Evolutionary conservation across 2,888 invertebrate genomes (phyloP), one percentile per base, ranked within the genome.

Genomic region (Plebejus anna): DNA sequence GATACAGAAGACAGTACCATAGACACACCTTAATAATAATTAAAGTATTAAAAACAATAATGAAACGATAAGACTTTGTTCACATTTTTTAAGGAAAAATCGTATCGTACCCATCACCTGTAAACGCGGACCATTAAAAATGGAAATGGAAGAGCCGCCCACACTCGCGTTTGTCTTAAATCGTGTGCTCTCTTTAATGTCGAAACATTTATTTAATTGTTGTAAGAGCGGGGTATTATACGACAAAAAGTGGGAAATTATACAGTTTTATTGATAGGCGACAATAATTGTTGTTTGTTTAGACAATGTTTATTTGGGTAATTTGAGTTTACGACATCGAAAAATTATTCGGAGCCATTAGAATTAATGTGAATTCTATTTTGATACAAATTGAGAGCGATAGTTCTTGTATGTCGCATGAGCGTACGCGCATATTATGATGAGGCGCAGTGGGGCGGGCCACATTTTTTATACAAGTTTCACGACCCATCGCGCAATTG

Each of bases 91-190:
- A 59, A 57, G 6, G 22, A 57, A 7, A 32, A 38, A 51, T 76
- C 70, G 36, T 76, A 36, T 76, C 76, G 76, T 70, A 55, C 36
- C 3, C 70, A 32, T n/a, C 13, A 22, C 13, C 3, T 55, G 6
- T 51, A 73, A 73, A 55, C 13, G 13, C 47, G 32, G 61, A 36
- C 36, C 57, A 72, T 72, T 47, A 71, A 72, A 76, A 51, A 22
- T 76, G 72, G 16, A 76, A 76, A 76, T 59, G 61, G n/a, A 76
- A 72, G 42, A 59, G 51, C 28, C 72, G 47, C 72, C 71, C 76
- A 73, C 76, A 32, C 73, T 16, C 51, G 71, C 71, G 71, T 72
- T 72, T 51, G 72, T 72, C 28, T 72, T 72, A 72, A 72, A 72
- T 22, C 47, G 72, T 72, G 11, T 71, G 72, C 72, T 47, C 47